phyloP scores from a whole-genome alignment of 2,888 invertebrate species.

The Papilio protenor region DNA sequence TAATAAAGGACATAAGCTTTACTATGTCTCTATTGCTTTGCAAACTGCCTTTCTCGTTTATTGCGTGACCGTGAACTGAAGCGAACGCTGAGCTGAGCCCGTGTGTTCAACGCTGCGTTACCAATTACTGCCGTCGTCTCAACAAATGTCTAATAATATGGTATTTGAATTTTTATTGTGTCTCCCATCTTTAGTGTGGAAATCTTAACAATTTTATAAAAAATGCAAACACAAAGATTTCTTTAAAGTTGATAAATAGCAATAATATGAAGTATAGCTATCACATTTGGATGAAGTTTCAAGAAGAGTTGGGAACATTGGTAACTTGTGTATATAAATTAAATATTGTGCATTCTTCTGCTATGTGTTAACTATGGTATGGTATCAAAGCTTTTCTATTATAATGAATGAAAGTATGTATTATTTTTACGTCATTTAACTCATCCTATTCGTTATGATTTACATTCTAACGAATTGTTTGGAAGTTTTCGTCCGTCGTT shows the following conservation, averaged over 20 bases:
- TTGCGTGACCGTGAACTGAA: constrained; percentile 36
- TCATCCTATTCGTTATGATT: background rate
- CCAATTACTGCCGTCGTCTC: constrained; percentile 39
- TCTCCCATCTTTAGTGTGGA: background rate
- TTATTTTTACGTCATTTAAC: background rate
- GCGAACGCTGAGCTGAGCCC: background rate
- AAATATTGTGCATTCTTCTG: background rate
- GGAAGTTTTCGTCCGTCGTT: background rate
- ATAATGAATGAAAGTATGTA: background rate
- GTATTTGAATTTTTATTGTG: background rate
- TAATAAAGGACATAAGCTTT: constrained; percentile 17
- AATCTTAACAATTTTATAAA: background rate
- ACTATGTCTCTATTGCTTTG: constrained; percentile 26
- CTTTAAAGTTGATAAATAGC: background rate
- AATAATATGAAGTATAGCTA: background rate
- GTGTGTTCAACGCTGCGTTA: constrained; percentile 39
- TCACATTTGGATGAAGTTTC: background rate
- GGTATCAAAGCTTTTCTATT: background rate
- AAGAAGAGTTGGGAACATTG: background rate
- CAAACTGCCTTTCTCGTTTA: constrained; percentile 37
- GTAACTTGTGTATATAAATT: background rate
- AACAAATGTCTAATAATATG: background rate
- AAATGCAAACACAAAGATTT: background rate
- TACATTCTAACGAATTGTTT: background rate
- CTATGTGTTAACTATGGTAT: background rate